Percentiles rank a stretch among this genome's conserved stretches.
phyloP scores from a whole-genome alignment of 2,888 invertebrate genomes.

The Petrolisthes manimaculis region DNA sequence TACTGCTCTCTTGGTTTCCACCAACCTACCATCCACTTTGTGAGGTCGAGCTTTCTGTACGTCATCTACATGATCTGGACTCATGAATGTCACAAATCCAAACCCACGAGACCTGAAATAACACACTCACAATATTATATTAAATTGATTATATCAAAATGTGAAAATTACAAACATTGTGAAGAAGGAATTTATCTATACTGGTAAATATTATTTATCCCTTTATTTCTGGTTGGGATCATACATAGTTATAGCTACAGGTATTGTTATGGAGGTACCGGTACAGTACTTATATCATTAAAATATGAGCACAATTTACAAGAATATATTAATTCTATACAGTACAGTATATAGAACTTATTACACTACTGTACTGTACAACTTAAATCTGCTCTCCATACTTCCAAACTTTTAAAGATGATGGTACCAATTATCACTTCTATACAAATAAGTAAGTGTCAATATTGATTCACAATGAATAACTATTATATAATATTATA shows the following conservation, averaged over 20 bases:
- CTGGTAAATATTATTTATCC: neutral
- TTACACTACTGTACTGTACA: too few relatives aligned
- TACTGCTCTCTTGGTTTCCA: constrained; percentile 97
- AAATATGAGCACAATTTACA: too few relatives aligned
- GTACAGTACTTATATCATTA: too few relatives aligned
- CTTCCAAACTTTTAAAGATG: too few relatives aligned
- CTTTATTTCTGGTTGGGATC: neutral
- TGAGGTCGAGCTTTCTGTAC: constrained; percentile 88
- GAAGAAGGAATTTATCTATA: neutral
- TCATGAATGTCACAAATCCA: constrained; percentile 96
- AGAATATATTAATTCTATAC: too few relatives aligned
- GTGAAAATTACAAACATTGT: neutral
- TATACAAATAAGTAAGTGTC: too few relatives aligned
- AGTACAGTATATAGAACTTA: too few relatives aligned
- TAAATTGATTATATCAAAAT: neutral
- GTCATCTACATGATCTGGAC: constrained; percentile 94
- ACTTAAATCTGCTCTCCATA: too few relatives aligned
- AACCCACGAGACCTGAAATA: constrained; percentile 87
- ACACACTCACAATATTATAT: neutral
- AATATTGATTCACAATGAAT: too few relatives aligned
- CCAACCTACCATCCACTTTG: constrained; percentile 87
- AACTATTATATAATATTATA: too few relatives aligned
- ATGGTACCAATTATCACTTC: too few relatives aligned
- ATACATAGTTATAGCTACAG: neutral
- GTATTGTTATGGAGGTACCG: too few relatives aligned